Evolutionary conservation across 2,888 invertebrate species (phyloP).

Genomic region (Pandemis heparana): DNA sequence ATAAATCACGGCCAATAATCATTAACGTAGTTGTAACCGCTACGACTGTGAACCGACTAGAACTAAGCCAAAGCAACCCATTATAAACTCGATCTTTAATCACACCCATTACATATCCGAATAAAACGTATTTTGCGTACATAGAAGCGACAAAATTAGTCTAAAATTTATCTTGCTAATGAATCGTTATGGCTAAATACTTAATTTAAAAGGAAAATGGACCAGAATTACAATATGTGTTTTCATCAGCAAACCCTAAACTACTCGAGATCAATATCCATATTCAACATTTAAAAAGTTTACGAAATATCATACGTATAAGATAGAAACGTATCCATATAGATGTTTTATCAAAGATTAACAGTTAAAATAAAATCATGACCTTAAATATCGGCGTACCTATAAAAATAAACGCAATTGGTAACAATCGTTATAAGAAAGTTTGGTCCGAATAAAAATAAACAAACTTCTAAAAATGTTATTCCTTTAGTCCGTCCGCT

Average conservation of each 20-base stretch:
- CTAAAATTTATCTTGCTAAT: constrained; percentile 23
- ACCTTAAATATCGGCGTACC: constrained; percentile 46
- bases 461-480: constrained; percentile 45
- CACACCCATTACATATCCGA: constrained; percentile 30
- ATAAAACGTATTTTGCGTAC: constrained; percentile 23
- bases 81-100: constrained; percentile 30
- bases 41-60: constrained; percentile 37
- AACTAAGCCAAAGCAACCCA: constrained; percentile 40
- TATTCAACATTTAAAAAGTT: constrained; percentile 67
- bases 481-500: constrained; percentile 51
- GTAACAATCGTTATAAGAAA: constrained; percentile 59
- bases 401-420: constrained; percentile 59
- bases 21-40: constrained; percentile 44
- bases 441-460: constrained; percentile 69
- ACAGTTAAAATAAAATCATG: constrained; percentile 56
- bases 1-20: constrained; percentile 63
- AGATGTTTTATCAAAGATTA: constrained; percentile 63
- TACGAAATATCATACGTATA: constrained; percentile 58
- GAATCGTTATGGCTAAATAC: constrained; percentile 12
- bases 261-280: constrained; percentile 52
- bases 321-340: constrained; percentile 58
- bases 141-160: constrained; percentile 31
- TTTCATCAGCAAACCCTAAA: constrained; percentile 37
- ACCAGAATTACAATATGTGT: constrained; percentile 35
- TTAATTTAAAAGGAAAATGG: constrained; percentile 42